phyloP scores from a whole-genome alignment of 2,113 vertebrate genomes.

The Microcebus murinus region DNA sequence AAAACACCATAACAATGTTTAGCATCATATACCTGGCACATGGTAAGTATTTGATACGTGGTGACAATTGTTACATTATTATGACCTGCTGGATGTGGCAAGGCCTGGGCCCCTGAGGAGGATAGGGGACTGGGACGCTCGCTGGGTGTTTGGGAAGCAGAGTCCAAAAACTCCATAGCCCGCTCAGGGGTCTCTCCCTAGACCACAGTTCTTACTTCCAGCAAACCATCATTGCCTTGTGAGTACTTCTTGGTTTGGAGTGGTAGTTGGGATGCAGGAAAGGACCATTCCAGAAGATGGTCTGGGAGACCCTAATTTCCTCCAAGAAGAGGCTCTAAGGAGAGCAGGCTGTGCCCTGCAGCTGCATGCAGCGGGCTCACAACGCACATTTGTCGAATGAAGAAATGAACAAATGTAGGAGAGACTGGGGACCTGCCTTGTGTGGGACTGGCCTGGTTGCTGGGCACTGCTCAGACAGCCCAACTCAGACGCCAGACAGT shows the following conservation, averaged over 20 bases:
- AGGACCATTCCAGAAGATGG: background rate
- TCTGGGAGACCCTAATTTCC: background rate
- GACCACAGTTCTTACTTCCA: background rate
- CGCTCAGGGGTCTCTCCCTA: background rate
- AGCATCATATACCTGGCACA: too few species aligned
- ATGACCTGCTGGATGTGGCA: background rate
- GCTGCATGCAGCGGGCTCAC: background rate
- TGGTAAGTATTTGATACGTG: background rate
- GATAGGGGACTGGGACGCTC: background rate
- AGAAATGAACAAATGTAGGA: background rate
- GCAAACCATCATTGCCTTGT: background rate
- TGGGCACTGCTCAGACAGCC: background rate
- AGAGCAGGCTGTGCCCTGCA: background rate
- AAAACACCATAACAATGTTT: background rate
- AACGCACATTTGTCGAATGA: rapidly evolving
- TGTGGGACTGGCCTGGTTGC: background rate
- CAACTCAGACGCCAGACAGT: background rate
- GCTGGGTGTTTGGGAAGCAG: background rate
- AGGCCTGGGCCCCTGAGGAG: background rate
- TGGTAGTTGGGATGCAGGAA: background rate
- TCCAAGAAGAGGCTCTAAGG: background rate
- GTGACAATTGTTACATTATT: background rate
- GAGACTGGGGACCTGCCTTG: background rate
- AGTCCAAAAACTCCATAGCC: background rate
- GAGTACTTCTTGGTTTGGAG: background rate